Base-by-base conservation (phyloP, 2,113 vertebrate species). In the Callipepla squamata region DNA sequence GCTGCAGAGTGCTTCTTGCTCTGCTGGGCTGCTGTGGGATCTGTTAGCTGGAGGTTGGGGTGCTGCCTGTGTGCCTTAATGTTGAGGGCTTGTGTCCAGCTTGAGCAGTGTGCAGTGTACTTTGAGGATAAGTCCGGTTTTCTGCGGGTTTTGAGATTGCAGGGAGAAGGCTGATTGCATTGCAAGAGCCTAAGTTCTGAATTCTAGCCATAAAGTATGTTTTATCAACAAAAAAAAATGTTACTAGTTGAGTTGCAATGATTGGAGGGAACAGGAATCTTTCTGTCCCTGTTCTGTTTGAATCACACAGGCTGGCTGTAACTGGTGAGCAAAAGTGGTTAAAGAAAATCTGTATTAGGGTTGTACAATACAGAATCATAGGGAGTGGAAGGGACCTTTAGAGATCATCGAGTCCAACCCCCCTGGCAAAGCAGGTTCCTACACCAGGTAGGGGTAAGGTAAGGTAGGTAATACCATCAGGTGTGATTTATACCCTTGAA, bases 191-290 rank as follows among this genome's bases (percentile, higher is more conserved):
- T 38, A 22, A 55, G 26, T 63, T 72, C 4, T 55, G 40, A 68
- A 40, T n/a, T 2, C 11, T 72, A 14, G 5, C 47, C 0, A 0
- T 30, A 30, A 13, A 1, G 1, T 6, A 7, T 25, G 2, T 30
- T 80, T 22, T 4, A 12, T 40, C 48, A 53, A 28, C 16, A 8
- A 40, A 47, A 40, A 57, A 22, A 6, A 67, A 21, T 12, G 11
- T 5, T 5, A 1, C 7, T 66, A 1, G 44, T 69, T 28, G 67
- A 68, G 13, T 23, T n/a, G 18, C 47, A 23, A 4, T 45, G 7
- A 15, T 69, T 25, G 48, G 14, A 42, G 21, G 48, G 65, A 69
- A 5, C 14, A 67, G 65, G 7, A 30, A 11, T 2, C 2, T 57
- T 51, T 65, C 12, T 32, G 44, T 16, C 3, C 6, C 21, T 76